These are phyloP conservation scores for Drosophila baimaii DNA, from an alignment of 1,140 invertebrate species.

Conservation along the genomic window DNA sequence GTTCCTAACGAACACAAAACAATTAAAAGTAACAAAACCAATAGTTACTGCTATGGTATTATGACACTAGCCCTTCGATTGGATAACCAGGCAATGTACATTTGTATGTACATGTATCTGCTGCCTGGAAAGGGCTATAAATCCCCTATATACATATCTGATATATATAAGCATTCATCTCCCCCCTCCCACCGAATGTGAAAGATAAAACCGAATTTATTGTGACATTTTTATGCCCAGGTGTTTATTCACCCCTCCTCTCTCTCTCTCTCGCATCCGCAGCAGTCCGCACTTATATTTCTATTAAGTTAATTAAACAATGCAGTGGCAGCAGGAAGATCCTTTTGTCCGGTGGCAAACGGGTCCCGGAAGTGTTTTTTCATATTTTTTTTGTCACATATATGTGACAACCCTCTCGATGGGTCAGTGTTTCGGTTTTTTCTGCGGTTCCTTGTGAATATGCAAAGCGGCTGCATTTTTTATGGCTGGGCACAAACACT, in stretches of 20 bases:
- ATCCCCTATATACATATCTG: conserved; percentile 10
- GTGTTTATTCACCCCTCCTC: conserved; percentile 13
- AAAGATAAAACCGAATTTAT: conserved; percentile 73
- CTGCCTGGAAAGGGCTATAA: conserved; percentile 9
- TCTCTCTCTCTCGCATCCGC: no score
- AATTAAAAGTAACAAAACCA: no score
- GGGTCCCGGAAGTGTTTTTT: conserved; percentile 17
- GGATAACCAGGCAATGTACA: not conserved
- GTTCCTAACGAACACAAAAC: no score
- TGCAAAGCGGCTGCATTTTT: conserved; percentile 53
- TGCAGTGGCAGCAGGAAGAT: conserved; percentile 40
- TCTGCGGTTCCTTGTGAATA: conserved; percentile 23
- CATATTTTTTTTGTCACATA: conserved; percentile 1
- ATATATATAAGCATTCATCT: conserved; percentile 10
- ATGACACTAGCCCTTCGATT: not conserved
- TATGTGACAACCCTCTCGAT: conserved; percentile 21
- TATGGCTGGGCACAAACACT: conserved; percentile 39
- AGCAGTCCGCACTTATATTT: conserved; percentile 67
- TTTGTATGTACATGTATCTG: not conserved
- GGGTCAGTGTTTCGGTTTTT: conserved; percentile 50
- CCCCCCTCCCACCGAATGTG: not conserved
- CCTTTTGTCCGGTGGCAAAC: conserved; percentile 50
- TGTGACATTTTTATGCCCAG: conserved; percentile 62
- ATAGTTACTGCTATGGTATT: not conserved
- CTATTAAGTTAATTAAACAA: conserved; percentile 82